phyloP scores from a whole-genome alignment of 2,888 invertebrate genomes.

The Diarsia mendica region DNA sequence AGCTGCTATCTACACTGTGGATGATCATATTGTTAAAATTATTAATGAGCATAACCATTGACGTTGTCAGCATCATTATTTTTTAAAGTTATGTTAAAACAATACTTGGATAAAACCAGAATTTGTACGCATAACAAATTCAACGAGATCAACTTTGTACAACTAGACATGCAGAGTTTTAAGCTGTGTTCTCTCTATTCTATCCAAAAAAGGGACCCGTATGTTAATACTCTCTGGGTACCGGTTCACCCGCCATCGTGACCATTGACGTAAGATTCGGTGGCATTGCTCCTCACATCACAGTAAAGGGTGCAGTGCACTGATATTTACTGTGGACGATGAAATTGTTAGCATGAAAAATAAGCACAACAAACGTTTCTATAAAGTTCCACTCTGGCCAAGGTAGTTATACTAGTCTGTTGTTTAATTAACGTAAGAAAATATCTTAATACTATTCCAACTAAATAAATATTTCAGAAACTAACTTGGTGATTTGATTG shows the following conservation, averaged over 20 bases:
- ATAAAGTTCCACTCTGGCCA: too few species aligned
- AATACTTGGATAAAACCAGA: not conserved
- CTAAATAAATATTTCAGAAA: not conserved
- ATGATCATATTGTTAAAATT: not conserved
- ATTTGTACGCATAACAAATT: not conserved
- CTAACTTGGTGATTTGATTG: not conserved
- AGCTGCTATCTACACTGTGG: not conserved
- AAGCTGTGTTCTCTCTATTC: not conserved
- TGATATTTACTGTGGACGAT: slow-evolving; percentile 65
- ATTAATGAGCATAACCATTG: not conserved
- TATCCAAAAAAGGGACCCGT: slow-evolving; percentile 27
- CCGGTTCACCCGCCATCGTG: slow-evolving; percentile 24
- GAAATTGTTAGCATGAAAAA: slow-evolving; percentile 57
- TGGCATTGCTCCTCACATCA: slow-evolving; percentile 75
- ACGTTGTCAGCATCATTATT: too few species aligned
- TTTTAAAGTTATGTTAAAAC: too few species aligned
- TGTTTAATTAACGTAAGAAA: too few species aligned
- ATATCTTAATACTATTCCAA: too few species aligned
- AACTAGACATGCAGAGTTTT: not conserved
- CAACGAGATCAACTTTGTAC: not conserved
- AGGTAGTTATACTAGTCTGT: too few species aligned
- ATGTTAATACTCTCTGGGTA: slow-evolving; percentile 32
- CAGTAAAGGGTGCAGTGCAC: slow-evolving; percentile 70
- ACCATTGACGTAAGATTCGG: slow-evolving; percentile 65
- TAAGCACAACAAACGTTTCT: not conserved